Percentiles rank a stretch among this genome's conserved stretches.
These are phyloP conservation scores for Patiria miniata DNA, from an alignment of 35 echinoderm and acorn worm genomes.

Conservation along the genomic window DNA sequence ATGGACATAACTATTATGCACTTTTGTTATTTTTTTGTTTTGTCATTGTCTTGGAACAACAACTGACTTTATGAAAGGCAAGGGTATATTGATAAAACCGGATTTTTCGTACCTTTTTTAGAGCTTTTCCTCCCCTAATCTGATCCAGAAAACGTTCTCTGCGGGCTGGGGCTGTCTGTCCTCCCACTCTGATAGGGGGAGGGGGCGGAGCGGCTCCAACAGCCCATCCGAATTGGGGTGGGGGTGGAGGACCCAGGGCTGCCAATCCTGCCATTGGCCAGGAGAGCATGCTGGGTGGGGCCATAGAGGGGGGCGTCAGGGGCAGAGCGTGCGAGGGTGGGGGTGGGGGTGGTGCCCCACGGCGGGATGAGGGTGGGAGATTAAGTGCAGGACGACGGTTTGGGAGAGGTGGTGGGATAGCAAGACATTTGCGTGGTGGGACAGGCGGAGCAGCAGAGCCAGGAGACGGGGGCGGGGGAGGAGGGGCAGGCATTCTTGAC, in stretches of 20 bases:
- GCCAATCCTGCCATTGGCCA: background rate
- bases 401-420: constrained; percentile 34
- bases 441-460: constrained; percentile 39
- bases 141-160: no score
- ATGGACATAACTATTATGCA: no score
- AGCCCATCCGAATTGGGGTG: background rate
- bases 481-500: no score
- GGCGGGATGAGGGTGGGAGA: constrained; percentile 34
- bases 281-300: constrained; percentile 25
- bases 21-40: no score
- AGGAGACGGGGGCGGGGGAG: constrained; percentile 47
- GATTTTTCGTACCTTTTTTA: no score
- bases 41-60: no score
- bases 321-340: no score
- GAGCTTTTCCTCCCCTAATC: no score
- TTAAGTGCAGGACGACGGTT: constrained; percentile 18
- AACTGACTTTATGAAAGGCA: no score
- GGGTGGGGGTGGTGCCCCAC: no score
- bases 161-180: background rate
- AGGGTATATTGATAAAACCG: no score
- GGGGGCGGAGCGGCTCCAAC: constrained; percentile 40
- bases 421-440: constrained; percentile 26
- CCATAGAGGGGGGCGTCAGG: no score
- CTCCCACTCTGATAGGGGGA: constrained; percentile 32
- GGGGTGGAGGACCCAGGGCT: constrained; percentile 32